Base-by-base conservation (phyloP, 2,113 vertebrate genomes). In the Perca flavescens region DNA sequence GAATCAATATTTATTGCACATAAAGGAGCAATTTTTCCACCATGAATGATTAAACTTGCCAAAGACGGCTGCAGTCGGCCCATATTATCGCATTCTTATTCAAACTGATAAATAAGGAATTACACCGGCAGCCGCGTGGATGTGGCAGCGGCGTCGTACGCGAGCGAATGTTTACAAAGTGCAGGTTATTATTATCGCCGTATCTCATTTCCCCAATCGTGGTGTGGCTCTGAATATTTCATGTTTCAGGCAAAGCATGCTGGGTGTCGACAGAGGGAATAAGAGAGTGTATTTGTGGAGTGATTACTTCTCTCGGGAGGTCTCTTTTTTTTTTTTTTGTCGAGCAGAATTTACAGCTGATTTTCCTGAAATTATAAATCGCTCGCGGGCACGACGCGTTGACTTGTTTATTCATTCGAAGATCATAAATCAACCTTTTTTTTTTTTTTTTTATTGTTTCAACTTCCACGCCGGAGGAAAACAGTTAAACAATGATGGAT, bases 1-100 rank as follows among this genome's bases (percentile, higher is more conserved):
- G 79, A 94, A 94, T 96, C 93, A 95, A 95, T 94, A 95, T 95
- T 95, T 94, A 94, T 95, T 91, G 91, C 92, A 90, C 92, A 94
- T 94, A 95, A 94, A 94, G 93, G 92, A 93, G 87, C 93, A 94
- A 93, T 94, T 95, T 95, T 93, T 83, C 84, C 82, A 80, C 90
- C 92, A 92, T 93, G 88, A 95, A 95, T 94, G 92, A 94, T 94
- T 94, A 86, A 95, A 92, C 89, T 74, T 91, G 75, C 69, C 75
- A 81, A 91, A 86, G 89, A 91, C 67, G 78, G 85, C 87, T 60
- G 88, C 91, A 71, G 88, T 79, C 79, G 46, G 72, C 74, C 77
- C 43, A 36, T 57, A 89, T 89, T 83, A 91, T 89, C 65, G 19
- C 78, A 16, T 88, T 91, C 86, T 77, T 83, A 93, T 93, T 92